Evolutionary conservation across 2,113 vertebrate genomes (phyloP), one percentile per base, ranked within the genome.

Genomic region (Cnemophilus loriae): DNA sequence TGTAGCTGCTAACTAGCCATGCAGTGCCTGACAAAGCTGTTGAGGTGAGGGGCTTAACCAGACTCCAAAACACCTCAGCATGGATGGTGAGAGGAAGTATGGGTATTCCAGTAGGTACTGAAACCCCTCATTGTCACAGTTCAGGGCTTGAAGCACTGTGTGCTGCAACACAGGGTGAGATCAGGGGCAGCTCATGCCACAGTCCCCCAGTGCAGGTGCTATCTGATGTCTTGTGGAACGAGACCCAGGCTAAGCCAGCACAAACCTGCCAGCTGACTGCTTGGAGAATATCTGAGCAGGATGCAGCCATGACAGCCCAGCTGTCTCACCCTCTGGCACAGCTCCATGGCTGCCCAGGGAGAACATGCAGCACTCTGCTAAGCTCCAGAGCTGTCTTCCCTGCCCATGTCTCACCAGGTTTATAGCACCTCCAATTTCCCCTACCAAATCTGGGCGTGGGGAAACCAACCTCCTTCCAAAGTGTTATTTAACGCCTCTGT

Each of bases 161-260:
- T 83, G 35, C 44, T 3, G 2, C 9, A 60, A 8, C 41, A 44
- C 57, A 64, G 63, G 33, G 49, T 69, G 68, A 84, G 49, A 39
- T 52, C 6, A 1, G 52, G 33, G 16, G 27, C 53, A 60, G 41
- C 37, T 64, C 41, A 8, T 47, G 55, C 49, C 61, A 13, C 13
- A 23, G 71, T 11, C 18, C 23, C 16, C 15, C 0, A 0, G 2
- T 11, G 35, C 50, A 77, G 37, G 10, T 27, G 12, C 20, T 33
- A 8, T 41, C 61, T 67, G 60, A 53, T 3, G 2, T 53, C 42
- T 52, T n/a, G 24, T 8, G 3, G 59, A 71, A 76, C 0, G 1
- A 13, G 17, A 77, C 18, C 9, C 32, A 32, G 28, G 19, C 28
- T 79, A 55, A 67, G 39, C 26, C 52, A 69, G 24, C 32, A 78